phyloP scores from a whole-genome alignment of 2,113 vertebrate species.

The Trichomycterus rosablanca region DNA sequence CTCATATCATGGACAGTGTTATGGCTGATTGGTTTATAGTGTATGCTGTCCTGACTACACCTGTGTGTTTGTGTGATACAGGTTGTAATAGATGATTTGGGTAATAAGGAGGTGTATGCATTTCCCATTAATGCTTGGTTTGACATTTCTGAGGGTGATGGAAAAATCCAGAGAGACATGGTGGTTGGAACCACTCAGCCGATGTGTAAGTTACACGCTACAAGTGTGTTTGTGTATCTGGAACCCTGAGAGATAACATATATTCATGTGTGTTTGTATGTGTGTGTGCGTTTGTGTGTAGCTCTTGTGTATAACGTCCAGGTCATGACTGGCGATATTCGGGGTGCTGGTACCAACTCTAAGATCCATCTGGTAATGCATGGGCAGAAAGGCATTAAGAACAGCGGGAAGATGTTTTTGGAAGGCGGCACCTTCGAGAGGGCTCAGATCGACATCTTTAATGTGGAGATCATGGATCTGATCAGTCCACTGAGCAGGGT shows the following conservation, averaged over 20 bases:
- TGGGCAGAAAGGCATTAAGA: constrained; percentile 84
- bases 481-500: constrained; percentile 92
- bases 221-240: neutral
- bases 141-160: constrained; percentile 88
- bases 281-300: too few relatives aligned
- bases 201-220: constrained; percentile 69
- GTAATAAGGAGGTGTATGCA: constrained; percentile 86
- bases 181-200: constrained; percentile 84
- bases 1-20: too few relatives aligned
- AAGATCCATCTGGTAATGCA: constrained; percentile 93
- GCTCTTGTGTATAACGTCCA: constrained; percentile 87
- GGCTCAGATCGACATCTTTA: constrained; percentile 86
- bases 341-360: constrained; percentile 92
- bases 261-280: constrained; percentile 60
- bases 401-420: constrained; percentile 91
- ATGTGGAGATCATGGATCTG: constrained; percentile 83
- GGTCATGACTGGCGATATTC: constrained; percentile 86
- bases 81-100: constrained; percentile 91
- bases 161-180: constrained; percentile 93
- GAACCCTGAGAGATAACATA: neutral
- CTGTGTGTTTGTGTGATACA: constrained; percentile 44
- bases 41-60: too few relatives aligned
- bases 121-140: constrained; percentile 90
- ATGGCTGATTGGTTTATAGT: too few relatives aligned
- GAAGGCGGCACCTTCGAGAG: constrained; percentile 92